These are phyloP conservation scores for Struthio camelus DNA, from an alignment of 2,113 vertebrate genomes.

Conservation along the genomic window DNA sequence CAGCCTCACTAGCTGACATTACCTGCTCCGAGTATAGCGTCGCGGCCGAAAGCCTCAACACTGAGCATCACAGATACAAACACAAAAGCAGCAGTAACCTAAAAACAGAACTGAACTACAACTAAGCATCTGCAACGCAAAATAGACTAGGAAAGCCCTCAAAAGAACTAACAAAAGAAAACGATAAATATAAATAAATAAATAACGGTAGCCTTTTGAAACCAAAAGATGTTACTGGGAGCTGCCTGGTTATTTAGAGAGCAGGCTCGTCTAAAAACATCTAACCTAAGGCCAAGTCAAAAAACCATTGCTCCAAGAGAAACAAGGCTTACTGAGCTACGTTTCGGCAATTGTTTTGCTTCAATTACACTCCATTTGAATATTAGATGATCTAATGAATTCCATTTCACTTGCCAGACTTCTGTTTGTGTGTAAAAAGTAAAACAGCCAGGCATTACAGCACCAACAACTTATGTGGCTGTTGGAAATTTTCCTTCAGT, in stretches of 20 bases:
- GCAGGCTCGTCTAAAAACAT: background rate
- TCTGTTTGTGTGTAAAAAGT: constrained; percentile 6
- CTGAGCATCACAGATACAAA: background rate
- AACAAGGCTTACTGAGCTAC: background rate
- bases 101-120: background rate
- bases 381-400: constrained; percentile 1
- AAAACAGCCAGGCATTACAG: background rate
- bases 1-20: background rate
- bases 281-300: background rate
- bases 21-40: background rate
- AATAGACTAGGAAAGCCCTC: background rate
- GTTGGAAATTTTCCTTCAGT: background rate
- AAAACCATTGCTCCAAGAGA: constrained; percentile 5
- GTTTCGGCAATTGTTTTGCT: background rate
- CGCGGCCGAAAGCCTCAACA: background rate
- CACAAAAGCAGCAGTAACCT: background rate
- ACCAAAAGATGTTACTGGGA: background rate
- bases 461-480: background rate
- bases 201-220: background rate
- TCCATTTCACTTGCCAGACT: constrained; percentile 3
- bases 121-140: background rate
- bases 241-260: background rate
- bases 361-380: background rate
- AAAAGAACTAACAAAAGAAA: background rate
- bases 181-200: background rate